phyloP scores from a whole-genome alignment of 2,797 vertebrate species.

The Simalia tracyae region DNA sequence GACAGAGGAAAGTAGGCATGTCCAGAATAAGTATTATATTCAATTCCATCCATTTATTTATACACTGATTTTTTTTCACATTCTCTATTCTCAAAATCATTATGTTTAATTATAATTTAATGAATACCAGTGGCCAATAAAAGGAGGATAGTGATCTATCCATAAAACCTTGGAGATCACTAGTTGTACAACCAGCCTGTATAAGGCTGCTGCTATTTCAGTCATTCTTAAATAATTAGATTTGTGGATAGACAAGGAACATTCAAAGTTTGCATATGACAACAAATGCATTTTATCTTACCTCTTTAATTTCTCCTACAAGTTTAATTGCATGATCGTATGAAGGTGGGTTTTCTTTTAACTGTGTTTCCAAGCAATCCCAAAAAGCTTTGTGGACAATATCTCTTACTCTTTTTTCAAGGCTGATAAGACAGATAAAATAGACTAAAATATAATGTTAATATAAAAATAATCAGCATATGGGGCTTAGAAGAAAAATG shows the following conservation, averaged over 20 bases:
- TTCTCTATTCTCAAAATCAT: too few species aligned
- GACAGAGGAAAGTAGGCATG: too few species aligned
- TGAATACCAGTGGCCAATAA: too few species aligned
- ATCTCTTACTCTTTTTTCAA: slow-evolving; percentile 90
- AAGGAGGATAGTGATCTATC: neutral
- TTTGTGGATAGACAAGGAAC: neutral
- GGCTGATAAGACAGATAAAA: slow-evolving; percentile 72
- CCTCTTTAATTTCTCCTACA: slow-evolving; percentile 94
- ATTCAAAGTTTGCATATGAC: neutral
- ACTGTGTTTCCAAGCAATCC: slow-evolving; percentile 89
- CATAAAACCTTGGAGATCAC: neutral
- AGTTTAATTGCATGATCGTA: slow-evolving; percentile 91
- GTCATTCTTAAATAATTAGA: neutral
- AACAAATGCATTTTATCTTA: slow-evolving; percentile 60
- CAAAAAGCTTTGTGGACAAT: slow-evolving; percentile 97
- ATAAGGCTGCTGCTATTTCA: neutral
- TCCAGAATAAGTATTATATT: too few species aligned
- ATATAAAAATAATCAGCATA: neutral
- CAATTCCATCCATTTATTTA: too few species aligned
- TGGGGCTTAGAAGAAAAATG: neutral
- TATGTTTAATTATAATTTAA: too few species aligned
- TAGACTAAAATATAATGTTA: neutral
- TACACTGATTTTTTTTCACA: too few species aligned
- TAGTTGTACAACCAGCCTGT: neutral
- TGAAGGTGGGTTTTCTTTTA: slow-evolving; percentile 87